A percentile compares a stretch with the other conserved stretches of the same genome.
Evolutionary conservation across 2,113 vertebrate species (phyloP).

Genomic region (Raphicerus campestris): DNA sequence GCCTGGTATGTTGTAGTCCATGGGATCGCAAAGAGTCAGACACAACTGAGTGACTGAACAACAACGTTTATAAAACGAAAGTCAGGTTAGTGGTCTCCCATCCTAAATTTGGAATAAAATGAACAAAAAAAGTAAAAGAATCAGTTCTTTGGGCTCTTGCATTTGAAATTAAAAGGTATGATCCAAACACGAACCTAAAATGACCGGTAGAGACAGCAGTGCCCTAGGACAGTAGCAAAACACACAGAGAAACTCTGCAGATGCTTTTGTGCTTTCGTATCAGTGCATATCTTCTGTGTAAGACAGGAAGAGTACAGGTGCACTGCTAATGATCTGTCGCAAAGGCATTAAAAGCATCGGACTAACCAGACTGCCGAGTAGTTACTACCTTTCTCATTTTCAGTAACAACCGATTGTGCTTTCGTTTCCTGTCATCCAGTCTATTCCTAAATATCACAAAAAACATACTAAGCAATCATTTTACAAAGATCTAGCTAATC

Average conservation of each 20-base stretch:
- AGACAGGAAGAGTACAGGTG: slow-evolving; percentile 1
- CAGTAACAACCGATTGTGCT: not conserved
- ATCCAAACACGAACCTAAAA: not conserved
- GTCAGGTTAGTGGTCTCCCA: not conserved
- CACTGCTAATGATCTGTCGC: slow-evolving; percentile 6
- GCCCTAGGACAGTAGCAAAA: slow-evolving; percentile 36
- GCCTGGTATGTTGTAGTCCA: not conserved
- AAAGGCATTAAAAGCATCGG: not conserved
- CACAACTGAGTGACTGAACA: not conserved
- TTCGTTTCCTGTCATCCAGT: not conserved
- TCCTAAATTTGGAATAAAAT: not conserved
- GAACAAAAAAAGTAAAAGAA: not conserved
- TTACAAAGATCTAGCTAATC: not conserved
- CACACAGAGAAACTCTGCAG: not conserved
- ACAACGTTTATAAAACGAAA: not conserved
- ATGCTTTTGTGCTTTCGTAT: too few species aligned
- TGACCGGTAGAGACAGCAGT: not conserved
- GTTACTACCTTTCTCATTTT: not conserved
- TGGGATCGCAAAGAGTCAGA: not conserved
- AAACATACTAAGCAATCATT: slow-evolving; percentile 14
- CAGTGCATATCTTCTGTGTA: too few species aligned
- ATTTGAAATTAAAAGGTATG: not conserved
- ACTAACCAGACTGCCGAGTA: not conserved
- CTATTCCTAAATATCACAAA: not conserved
- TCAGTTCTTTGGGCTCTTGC: not conserved